Evolutionary conservation across 2,113 vertebrate genomes (phyloP), one percentile per base, ranked within the genome.

Genomic region (Pycnonotus jocosus): DNA sequence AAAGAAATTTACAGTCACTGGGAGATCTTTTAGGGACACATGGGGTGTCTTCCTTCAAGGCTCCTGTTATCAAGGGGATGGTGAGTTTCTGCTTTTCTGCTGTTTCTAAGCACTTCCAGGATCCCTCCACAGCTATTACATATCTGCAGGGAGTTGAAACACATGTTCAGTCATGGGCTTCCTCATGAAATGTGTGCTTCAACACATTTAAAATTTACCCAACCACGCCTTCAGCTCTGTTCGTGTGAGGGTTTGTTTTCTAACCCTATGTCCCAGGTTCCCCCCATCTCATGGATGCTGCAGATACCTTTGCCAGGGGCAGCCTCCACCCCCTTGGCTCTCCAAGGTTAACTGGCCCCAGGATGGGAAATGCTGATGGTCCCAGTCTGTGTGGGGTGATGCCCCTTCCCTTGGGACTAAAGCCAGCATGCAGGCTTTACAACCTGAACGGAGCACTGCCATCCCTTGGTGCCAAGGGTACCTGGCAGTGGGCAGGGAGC

Each of bases 321-420:
- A 74, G 42, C 5, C 42, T 83, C 40, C n/a, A 31, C 13, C 2
- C 37, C 45, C 42, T 66, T 1, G 4, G 51, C 35, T 62, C 30
- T 35, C 35, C 0, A 0, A 51, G 48, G 28, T 37, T 61, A 27
- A 24, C 6, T 66, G n/a, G 22, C 31, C 14, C 61, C 0, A 0
- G 8, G 66, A 47, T 31, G 48, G 37, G 28, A 28, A 53, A 24
- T 27, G 40, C 53, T 45, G 24, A 15, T 40, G 40, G 57, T 35
- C 57, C 48, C n/a, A 81, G 38, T 21, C 78, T 33, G 44, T 1
- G 3, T n/a, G 6, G 13, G 62, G 31, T 3, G 8, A 31, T 16
- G 66, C 37, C 16, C 3, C 66, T 54, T 48, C 33, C 23, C 27
- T 24, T 47, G 61, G 57, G 12, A 60, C 48, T 60, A 11, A 58